Conservation (phyloP, 2,888 invertebrate genomes). For the Penaeus monodon region DNA sequence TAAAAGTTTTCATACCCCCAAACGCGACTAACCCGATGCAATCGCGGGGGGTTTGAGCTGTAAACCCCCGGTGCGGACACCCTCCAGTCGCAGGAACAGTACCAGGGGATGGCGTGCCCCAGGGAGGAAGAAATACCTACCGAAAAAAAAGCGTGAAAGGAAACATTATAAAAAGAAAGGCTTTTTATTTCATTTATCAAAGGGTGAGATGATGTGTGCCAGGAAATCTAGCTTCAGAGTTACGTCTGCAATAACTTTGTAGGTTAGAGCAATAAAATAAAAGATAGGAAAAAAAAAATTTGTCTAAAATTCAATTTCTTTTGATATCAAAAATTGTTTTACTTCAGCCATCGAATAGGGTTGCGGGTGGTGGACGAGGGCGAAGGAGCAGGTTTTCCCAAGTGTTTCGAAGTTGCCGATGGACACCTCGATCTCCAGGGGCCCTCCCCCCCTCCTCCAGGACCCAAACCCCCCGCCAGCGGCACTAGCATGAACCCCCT, state of each 20-base stretch:
- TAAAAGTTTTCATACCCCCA: too few species aligned
- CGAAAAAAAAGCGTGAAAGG: background rate
- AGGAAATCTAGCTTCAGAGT: too few species aligned
- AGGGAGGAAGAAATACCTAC: slow-evolving; percentile 72
- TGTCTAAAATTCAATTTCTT: too few species aligned
- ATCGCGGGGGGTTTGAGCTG: slow-evolving; percentile 69
- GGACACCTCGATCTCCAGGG: slow-evolving; percentile 72
- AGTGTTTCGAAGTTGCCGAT: slow-evolving; percentile 73
- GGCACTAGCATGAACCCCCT: slow-evolving; percentile 70
- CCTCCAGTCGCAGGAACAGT: slow-evolving; percentile 71
- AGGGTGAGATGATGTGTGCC: too few species aligned
- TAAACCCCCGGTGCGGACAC: slow-evolving; percentile 71
- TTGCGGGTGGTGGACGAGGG: slow-evolving; percentile 72
- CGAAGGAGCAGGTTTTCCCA: slow-evolving; percentile 71
- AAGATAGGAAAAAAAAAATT: too few species aligned
- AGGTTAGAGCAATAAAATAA: too few species aligned
- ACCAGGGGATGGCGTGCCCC: slow-evolving; percentile 71
- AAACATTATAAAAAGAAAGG: background rate
- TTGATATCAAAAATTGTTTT: too few species aligned
- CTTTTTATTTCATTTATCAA: background rate
- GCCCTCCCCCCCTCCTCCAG: slow-evolving; percentile 69
- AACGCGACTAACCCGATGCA: slow-evolving; percentile 36
- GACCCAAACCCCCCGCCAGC: slow-evolving; percentile 71
- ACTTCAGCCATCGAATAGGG: slow-evolving; percentile 72
- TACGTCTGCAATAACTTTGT: too few species aligned